Conservation (phyloP, 2,888 invertebrate genomes). For the Nasonia oneida region DNA sequence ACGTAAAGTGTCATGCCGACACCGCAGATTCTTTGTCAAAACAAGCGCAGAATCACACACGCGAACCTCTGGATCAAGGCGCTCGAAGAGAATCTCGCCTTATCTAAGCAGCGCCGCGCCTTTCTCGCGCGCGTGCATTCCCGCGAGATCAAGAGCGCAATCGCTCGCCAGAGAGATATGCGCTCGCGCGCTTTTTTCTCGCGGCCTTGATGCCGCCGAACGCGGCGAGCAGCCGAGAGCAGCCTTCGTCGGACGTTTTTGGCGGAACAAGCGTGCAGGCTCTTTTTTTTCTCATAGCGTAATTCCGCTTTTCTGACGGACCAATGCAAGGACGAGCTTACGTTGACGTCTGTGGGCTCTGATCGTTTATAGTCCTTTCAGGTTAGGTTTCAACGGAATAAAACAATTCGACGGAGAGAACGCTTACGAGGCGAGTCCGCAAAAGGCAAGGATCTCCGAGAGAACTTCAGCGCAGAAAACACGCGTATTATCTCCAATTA, state of each 20-base stretch:
- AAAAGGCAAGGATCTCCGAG: not conserved
- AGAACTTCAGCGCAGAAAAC: not conserved
- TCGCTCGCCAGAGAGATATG: not conserved
- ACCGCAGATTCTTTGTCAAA: too few relatives aligned
- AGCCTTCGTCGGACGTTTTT: slow-evolving; percentile 25
- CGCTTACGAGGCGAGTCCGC: too few relatives aligned
- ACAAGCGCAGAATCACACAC: too few relatives aligned
- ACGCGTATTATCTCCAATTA: slow-evolving; percentile 19
- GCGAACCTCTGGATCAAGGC: too few relatives aligned
- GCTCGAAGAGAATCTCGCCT: not conserved
- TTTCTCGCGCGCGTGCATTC: slow-evolving; percentile 23
- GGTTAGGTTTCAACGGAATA: not conserved
- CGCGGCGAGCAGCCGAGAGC: too few relatives aligned
- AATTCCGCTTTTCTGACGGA: not conserved
- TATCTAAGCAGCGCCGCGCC: slow-evolving; percentile 30
- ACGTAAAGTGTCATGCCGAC: too few relatives aligned
- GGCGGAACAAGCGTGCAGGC: not conserved
- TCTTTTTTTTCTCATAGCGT: not conserved
- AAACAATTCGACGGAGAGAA: too few relatives aligned
- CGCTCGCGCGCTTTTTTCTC: not conserved
- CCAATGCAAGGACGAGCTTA: not conserved
- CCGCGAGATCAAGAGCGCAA: slow-evolving; percentile 31
- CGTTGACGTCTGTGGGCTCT: not conserved
- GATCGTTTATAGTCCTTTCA: not conserved
- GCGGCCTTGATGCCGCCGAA: not conserved